Evolutionary conservation across 2,113 vertebrate species (phyloP).

Genomic region (Scomber japonicus): DNA sequence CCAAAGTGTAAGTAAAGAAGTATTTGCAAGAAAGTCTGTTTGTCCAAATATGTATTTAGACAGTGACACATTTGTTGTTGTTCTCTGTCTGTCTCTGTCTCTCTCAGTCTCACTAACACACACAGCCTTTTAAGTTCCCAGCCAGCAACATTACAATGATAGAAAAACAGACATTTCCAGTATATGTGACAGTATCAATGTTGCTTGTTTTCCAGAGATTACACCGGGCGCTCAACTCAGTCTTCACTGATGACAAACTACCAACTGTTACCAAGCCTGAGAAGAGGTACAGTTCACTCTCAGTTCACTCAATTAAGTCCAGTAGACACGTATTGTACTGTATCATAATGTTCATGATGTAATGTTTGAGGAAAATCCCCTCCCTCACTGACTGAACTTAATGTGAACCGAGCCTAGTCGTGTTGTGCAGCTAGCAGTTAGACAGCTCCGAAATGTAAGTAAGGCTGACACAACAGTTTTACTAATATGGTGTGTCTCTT

Average conservation of each 20-base stretch:
- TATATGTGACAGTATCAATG: neutral
- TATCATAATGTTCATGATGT: neutral
- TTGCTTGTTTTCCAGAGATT: slow-evolving; percentile 88
- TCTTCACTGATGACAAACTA: slow-evolving; percentile 91
- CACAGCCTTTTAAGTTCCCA: neutral
- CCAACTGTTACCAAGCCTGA: slow-evolving; percentile 89
- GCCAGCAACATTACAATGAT: neutral
- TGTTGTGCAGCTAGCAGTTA: neutral
- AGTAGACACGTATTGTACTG: neutral
- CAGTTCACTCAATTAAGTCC: neutral
- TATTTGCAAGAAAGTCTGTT: neutral
- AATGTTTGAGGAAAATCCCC: neutral
- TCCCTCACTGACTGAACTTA: neutral
- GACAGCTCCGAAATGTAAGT: neutral
- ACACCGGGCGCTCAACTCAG: slow-evolving; percentile 94
- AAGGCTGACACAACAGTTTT: neutral
- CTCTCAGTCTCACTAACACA: neutral
- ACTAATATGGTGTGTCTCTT: neutral
- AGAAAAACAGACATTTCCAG: neutral
- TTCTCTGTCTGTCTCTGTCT: neutral
- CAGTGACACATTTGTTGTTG: neutral
- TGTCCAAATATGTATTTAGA: neutral
- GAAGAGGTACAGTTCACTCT: slow-evolving; percentile 88
- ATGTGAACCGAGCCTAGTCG: slow-evolving; percentile 21
- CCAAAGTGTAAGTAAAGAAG: neutral